A percentile compares a stretch with the other conserved stretches of the same genome.
Evolutionary conservation across 2,888 invertebrate species (phyloP).

Genomic region (Campoletis raptor): DNA sequence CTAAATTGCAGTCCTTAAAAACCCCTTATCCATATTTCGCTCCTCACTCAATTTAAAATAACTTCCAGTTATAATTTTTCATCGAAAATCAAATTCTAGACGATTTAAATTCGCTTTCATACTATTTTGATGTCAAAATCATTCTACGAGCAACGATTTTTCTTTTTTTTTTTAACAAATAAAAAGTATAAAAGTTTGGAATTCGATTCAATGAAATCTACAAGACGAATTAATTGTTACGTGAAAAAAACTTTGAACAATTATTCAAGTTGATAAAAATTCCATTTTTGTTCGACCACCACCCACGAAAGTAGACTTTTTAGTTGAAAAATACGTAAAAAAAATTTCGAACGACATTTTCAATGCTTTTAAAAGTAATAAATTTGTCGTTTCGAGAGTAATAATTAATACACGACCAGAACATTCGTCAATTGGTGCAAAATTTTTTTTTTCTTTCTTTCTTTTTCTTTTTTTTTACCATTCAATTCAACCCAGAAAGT

Average conservation of each 20-base stretch:
- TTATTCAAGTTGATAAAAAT: neutral
- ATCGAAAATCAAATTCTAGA: neutral
- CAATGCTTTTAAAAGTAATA: neutral
- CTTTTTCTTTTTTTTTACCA: neutral
- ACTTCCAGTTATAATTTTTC: neutral
- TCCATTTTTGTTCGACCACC: neutral
- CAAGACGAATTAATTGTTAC: neutral
- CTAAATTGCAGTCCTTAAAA: neutral
- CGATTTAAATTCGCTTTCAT: neutral
- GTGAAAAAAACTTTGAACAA: neutral
- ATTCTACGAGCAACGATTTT: neutral
- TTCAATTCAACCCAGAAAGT: neutral
- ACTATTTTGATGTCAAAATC: neutral
- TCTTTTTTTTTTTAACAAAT: neutral
- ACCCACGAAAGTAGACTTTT: neutral
- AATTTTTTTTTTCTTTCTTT: no score
- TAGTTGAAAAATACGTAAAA: neutral
- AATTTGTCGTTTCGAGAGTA: neutral
- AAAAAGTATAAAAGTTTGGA: neutral
- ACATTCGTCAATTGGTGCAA: neutral
- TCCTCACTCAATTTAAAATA: neutral
- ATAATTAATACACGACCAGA: neutral
- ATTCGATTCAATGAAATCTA: neutral
- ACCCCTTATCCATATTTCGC: neutral
- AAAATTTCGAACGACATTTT: neutral